phyloP scores from a whole-genome alignment of 35 echinoderm and acorn worm species.

The Heliocidaris tuberculata region DNA sequence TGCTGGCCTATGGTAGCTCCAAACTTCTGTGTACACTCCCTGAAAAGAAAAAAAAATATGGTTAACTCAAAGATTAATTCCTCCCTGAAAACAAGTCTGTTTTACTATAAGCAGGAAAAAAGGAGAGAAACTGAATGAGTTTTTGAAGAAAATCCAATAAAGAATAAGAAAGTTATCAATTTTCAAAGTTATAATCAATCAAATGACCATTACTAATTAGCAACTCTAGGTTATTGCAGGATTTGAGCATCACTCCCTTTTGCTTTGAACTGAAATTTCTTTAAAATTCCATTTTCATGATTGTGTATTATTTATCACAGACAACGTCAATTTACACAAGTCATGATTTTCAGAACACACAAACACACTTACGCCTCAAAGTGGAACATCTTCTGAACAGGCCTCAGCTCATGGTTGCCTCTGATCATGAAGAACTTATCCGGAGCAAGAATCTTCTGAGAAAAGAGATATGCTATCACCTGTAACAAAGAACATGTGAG shows the following conservation, averaged over 20 bases:
- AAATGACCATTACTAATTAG: no score
- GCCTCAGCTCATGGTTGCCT: slow-evolving; percentile 82
- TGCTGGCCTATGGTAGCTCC: slow-evolving; percentile 83
- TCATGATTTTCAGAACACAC: no score
- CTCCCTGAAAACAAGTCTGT: neutral
- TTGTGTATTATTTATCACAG: no score
- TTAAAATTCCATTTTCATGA: no score
- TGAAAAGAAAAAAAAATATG: slow-evolving; percentile 47
- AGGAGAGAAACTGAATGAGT: neutral
- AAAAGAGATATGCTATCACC: slow-evolving; percentile 84
- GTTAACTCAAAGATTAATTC: neutral
- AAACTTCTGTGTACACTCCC: slow-evolving; percentile 91
- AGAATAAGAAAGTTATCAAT: no score
- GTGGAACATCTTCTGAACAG: slow-evolving; percentile 82
- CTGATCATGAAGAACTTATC: slow-evolving; percentile 90
- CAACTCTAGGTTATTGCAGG: no score
- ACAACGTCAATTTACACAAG: no score
- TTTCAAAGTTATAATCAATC: no score
- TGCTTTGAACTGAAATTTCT: no score
- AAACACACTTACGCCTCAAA: slow-evolving; percentile 74
- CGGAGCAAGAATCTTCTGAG: slow-evolving; percentile 89
- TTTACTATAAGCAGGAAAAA: neutral
- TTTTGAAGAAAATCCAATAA: neutral
- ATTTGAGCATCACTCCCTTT: no score
- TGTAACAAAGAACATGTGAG: neutral